Evolutionary conservation across 1,140 invertebrate species (phyloP).

Genomic region (Platorchestia sp.): DNA sequence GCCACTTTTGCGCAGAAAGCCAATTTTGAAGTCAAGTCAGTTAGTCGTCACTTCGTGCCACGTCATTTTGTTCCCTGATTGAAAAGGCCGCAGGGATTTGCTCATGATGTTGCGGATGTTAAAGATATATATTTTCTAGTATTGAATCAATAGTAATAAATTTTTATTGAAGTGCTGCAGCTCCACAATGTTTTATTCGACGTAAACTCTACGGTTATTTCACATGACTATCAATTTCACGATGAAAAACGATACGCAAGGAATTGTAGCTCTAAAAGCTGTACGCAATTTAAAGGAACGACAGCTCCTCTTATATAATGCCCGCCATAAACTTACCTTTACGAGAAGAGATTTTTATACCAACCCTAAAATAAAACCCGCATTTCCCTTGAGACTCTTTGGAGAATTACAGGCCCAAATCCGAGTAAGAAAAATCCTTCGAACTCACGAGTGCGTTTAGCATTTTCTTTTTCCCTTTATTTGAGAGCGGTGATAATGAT

Average conservation of each 20-base stretch:
- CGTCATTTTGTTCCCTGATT: neutral
- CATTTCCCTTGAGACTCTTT: neutral
- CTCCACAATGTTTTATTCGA: neutral
- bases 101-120: neutral
- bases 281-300: constrained; percentile 1
- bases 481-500: neutral
- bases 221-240: neutral
- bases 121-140: neutral
- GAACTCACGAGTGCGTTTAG: neutral
- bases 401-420: neutral
- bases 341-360: constrained; percentile 9
- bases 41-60: neutral
- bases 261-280: neutral
- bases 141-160: neutral
- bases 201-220: neutral
- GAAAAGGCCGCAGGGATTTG: neutral
- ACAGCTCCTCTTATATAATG: neutral
- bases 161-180: neutral
- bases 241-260: neutral
- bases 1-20: neutral
- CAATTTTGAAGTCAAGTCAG: neutral
- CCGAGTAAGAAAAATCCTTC: neutral
- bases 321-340: neutral
- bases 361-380: neutral
- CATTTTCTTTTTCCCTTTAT: neutral